Evolutionary conservation across 2,888 invertebrate species (phyloP).

Genomic region (Chesias legatella): DNA sequence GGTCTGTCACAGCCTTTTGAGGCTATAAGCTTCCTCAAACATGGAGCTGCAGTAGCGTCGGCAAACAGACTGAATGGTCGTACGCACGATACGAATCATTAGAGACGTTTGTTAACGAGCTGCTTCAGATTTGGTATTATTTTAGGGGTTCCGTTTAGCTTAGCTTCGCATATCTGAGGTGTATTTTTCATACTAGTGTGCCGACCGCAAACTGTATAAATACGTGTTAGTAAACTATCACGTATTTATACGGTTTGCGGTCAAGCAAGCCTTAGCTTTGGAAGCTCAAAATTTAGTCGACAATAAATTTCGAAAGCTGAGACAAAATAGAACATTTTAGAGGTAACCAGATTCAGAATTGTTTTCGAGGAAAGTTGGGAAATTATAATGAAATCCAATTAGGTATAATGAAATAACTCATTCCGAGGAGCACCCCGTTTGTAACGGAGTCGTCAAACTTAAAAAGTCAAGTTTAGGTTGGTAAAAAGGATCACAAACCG

Average conservation of each 20-base stretch:
- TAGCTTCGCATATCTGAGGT: neutral
- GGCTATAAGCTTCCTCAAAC: constrained; percentile 64
- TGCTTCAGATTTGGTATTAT: constrained; percentile 15
- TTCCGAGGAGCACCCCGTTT: constrained; percentile 1
- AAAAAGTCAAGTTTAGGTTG: constrained; percentile 10
- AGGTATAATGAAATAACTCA: constrained; percentile 8
- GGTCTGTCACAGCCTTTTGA: constrained; percentile 68
- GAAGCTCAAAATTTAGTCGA: no score
- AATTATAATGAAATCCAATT: neutral
- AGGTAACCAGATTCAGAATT: no score
- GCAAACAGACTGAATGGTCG: constrained; percentile 50
- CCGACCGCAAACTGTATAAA: no score
- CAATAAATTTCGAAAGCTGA: no score
- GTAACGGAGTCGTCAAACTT: no score
- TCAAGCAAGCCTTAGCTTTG: no score
- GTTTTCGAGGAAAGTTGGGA: neutral
- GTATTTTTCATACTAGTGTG: no score
- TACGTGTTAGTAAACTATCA: no score
- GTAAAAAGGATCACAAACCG: constrained; percentile 24
- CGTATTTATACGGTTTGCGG: no score
- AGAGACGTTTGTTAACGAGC: constrained; percentile 33
- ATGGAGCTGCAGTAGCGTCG: constrained; percentile 55
- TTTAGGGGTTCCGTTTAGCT: neutral
- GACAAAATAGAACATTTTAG: no score
- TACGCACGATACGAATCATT: constrained; percentile 48